These are phyloP conservation scores for Falco cherrug DNA, from an alignment of 2,797 vertebrate species.

Conservation along the genomic window DNA sequence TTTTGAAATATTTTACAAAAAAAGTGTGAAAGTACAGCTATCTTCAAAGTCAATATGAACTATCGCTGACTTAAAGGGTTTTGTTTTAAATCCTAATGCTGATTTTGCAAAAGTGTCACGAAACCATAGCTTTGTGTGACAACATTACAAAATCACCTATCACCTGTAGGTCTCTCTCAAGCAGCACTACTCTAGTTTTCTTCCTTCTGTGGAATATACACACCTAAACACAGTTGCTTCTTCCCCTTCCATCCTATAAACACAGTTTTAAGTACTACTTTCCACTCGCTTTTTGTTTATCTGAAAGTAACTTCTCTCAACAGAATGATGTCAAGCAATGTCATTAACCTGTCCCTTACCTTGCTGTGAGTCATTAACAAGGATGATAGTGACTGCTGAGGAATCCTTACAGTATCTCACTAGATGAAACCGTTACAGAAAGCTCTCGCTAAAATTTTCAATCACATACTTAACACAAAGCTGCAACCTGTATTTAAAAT, in stretches of 20 bases:
- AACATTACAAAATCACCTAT: background rate
- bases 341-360: background rate
- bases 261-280: background rate
- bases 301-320: background rate
- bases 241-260: background rate
- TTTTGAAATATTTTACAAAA: background rate
- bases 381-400: background rate
- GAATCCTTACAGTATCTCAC: background rate
- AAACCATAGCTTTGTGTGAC: fast-evolving
- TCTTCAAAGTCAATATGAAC: background rate
- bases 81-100: background rate
- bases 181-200: background rate
- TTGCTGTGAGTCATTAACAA: background rate
- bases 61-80: background rate
- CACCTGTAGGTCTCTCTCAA: background rate
- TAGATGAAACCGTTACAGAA: background rate
- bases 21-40: background rate
- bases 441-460: background rate
- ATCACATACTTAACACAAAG: background rate
- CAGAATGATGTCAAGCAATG: background rate
- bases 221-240: background rate
- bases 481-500: background rate
- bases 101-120: background rate
- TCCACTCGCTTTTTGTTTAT: background rate
- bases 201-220: background rate